Conservation (phyloP, 2,888 invertebrate species). For the Graphium colonna region DNA sequence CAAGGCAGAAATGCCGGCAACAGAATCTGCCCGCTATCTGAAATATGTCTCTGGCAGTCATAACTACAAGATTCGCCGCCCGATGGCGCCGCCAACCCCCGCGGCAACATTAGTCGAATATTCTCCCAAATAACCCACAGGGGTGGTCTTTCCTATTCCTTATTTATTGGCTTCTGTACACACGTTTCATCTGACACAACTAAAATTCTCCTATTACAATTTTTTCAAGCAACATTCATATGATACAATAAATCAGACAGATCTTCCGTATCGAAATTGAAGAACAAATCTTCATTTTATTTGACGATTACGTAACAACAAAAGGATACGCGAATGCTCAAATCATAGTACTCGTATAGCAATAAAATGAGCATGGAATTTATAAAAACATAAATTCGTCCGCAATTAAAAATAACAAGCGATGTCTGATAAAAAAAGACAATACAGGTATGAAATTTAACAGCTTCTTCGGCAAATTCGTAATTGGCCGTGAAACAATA, state of each 20-base stretch:
- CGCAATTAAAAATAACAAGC: neutral
- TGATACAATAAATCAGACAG: neutral
- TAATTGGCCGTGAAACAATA: conserved; percentile 46
- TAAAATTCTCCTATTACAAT: neutral
- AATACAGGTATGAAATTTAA: conserved; percentile 3
- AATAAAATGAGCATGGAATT: no score
- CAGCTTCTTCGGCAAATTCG: conserved; percentile 30
- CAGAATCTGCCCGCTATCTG: conserved; percentile 58
- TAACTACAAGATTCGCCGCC: conserved; percentile 56
- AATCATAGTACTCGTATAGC: no score
- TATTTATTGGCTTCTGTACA: conserved; percentile 30
- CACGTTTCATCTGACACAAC: neutral
- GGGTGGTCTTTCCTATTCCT: conserved; percentile 59
- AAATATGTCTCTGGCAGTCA: conserved; percentile 74
- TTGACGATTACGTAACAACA: no score
- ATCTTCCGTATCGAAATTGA: no score
- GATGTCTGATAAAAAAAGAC: neutral
- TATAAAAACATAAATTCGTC: neutral
- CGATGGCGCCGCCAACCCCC: conserved; percentile 47
- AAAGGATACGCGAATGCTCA: no score
- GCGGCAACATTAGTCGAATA: conserved; percentile 50
- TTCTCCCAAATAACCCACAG: conserved; percentile 62
- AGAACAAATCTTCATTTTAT: no score
- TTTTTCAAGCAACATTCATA: no score
- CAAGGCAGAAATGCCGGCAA: conserved; percentile 70